Evolutionary conservation across 2,797 vertebrate species (phyloP).

Genomic region (Cirrhinus mrigala): DNA sequence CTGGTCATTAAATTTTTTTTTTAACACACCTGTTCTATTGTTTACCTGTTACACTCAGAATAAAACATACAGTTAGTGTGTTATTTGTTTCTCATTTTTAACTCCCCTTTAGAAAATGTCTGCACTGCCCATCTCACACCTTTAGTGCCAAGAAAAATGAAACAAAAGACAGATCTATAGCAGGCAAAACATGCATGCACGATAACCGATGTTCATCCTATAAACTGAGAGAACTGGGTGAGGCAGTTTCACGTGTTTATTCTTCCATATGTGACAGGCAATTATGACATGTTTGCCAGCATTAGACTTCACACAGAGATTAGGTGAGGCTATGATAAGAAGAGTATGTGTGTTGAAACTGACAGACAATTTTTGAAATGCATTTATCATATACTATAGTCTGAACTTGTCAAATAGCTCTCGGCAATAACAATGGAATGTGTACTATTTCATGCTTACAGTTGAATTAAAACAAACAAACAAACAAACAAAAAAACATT

Average conservation of each 20-base stretch:
- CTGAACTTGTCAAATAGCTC: neutral
- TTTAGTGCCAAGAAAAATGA: too few relatives aligned
- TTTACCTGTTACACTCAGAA: neutral
- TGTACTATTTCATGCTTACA: neutral
- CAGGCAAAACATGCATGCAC: neutral
- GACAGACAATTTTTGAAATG: neutral
- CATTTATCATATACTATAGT: neutral
- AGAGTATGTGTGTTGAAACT: neutral
- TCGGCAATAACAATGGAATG: neutral
- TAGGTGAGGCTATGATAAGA: neutral
- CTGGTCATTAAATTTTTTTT: neutral
- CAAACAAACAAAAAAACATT: neutral
- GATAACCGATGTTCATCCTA: neutral
- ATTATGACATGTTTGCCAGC: neutral
- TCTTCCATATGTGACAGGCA: neutral
- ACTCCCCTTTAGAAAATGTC: neutral
- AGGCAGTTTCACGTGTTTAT: neutral
- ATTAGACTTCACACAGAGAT: neutral
- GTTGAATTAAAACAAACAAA: too few relatives aligned
- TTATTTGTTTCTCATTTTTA: neutral
- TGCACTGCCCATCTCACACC: neutral
- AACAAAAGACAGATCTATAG: neutral
- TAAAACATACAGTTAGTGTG: neutral
- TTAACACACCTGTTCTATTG: neutral
- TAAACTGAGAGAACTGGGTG: neutral